Base-by-base conservation (phyloP, 2,113 vertebrate genomes). In the Colius striatus region DNA sequence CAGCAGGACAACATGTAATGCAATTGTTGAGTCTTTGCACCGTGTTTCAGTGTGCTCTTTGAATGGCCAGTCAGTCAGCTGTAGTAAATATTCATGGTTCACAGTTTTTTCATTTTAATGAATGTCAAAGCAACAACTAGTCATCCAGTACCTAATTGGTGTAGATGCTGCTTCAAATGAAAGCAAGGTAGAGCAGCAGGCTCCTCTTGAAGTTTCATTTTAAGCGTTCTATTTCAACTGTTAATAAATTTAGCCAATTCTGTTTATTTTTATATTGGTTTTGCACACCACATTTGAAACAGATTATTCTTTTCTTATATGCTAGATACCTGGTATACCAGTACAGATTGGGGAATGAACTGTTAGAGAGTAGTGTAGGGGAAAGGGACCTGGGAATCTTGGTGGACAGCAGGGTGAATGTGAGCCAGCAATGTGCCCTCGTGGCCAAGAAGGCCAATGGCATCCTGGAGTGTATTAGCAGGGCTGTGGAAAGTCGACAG, bases 1-100 rank as follows among this genome's bases (percentile, higher is more conserved):
- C 3, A 4, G 26, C 45, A 77, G 73, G 32, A 38, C 14, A 11
- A 41, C 2, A 1, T 29, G 32, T 34, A 32, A 25, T 2, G 0
- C 2, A 45, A 78, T 36, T 18, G 47, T 66, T 76, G 54, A 47
- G 38, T 63, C 74, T 61, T 74, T 83, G 32, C 32, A 34, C 54
- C 29, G 18, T 85, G 23, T 32, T 68, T 81, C 65, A 54, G 16
- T 13, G 2, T 83, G 61, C 45, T 51, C 43, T 50, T 38, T 50
- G 51, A 71, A 32, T n/a, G 27, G 27, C 41, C 79, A 60, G 19
- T 34, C 19, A 77, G 47, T 73, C 27, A 12, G 38, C 73, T 92
- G 43, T n/a, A 48, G 38, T 30, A 68, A 66, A n/a, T 87, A 47
- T 72, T 84, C 21, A 4, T 53, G 80, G 36, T 34, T 78, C 47